Percentiles rank a stretch among this genome's conserved stretches.
These are phyloP conservation scores for western clawed frog (Xenopus tropicalis) DNA, from an alignment of 2,113 vertebrate species.

Conservation along the genomic window DNA sequence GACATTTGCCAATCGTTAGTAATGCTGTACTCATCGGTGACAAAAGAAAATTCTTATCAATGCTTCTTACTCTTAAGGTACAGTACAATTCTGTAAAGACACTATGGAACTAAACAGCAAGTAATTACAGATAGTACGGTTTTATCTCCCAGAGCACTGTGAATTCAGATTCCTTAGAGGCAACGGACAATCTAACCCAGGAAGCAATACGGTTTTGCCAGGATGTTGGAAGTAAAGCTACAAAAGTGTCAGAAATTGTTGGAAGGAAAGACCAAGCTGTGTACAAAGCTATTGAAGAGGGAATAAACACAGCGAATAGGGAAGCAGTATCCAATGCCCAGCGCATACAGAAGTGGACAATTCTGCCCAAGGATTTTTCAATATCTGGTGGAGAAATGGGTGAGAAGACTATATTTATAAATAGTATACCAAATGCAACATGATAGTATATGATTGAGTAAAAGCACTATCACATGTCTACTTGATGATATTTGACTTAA, in stretches of 20 bases:
- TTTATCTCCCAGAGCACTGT: slow-evolving; percentile 64
- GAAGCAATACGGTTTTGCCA: slow-evolving; percentile 77
- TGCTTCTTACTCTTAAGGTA: slow-evolving; percentile 85
- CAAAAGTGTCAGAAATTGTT: slow-evolving; percentile 71
- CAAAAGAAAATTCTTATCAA: slow-evolving; percentile 80
- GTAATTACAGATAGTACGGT: background rate
- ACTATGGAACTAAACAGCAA: background rate
- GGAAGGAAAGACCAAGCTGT: slow-evolving; percentile 59
- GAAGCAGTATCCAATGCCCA: slow-evolving; percentile 71
- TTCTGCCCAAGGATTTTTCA: slow-evolving; percentile 79
- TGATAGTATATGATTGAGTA: no score
- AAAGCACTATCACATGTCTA: no score
- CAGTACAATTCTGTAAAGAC: background rate
- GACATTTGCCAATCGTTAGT: slow-evolving; percentile 76
- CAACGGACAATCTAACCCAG: slow-evolving; percentile 70
- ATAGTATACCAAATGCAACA: no score
- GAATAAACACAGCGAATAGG: slow-evolving; percentile 71
- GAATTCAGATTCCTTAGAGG: slow-evolving; percentile 73
- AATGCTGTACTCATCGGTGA: slow-evolving; percentile 81
- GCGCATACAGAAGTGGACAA: slow-evolving; percentile 77
- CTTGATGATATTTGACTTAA: no score
- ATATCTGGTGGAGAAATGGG: slow-evolving; percentile 82
- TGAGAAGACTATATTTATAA: slow-evolving; percentile 50
- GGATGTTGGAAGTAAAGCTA: slow-evolving; percentile 70
- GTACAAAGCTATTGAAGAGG: slow-evolving; percentile 72